Evolutionary conservation across 2,797 vertebrate species (phyloP).

Genomic region (Syndactyla subalaris): DNA sequence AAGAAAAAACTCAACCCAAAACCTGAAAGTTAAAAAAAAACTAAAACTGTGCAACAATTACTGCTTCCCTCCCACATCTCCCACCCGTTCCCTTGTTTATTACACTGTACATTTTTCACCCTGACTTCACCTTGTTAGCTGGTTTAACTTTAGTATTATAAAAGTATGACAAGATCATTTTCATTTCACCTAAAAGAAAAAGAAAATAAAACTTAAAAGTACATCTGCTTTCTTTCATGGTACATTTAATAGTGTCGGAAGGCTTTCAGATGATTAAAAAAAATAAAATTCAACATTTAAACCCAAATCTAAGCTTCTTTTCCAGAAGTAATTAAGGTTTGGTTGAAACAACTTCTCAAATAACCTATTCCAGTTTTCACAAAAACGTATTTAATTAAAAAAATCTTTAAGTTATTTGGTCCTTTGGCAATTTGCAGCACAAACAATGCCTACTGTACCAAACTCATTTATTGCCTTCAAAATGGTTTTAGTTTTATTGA

Average conservation of each 20-base stretch:
- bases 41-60: conserved; percentile 60
- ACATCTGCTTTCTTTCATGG: conserved; percentile 72
- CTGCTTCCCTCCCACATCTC: conserved; percentile 18
- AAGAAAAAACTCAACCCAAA: conserved; percentile 64
- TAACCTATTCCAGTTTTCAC: conserved; percentile 76
- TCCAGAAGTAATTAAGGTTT: conserved; percentile 76
- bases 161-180: conserved; percentile 76
- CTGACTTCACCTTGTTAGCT: conserved; percentile 77
- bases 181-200: conserved; percentile 85
- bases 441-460: conserved; percentile 86
- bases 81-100: conserved; percentile 47
- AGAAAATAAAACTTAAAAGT: conserved; percentile 67
- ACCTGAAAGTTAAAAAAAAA: conserved; percentile 39
- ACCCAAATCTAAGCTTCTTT: conserved; percentile 75
- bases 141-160: conserved; percentile 79
- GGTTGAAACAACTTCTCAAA: conserved; percentile 73
- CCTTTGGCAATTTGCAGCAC: conserved; percentile 87
- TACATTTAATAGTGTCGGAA: conserved; percentile 74
- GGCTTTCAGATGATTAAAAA: conserved; percentile 72
- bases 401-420: conserved; percentile 86
- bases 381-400: conserved; percentile 72
- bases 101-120: conserved; percentile 77
- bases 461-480: conserved; percentile 85
- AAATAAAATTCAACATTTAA: conserved; percentile 64
- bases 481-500: conserved; percentile 75